Percentiles rank a stretch among this genome's conserved stretches.
Evolutionary conservation across 2,888 invertebrate genomes (phyloP).

Genomic region (Leptinotarsa tumamoca): DNA sequence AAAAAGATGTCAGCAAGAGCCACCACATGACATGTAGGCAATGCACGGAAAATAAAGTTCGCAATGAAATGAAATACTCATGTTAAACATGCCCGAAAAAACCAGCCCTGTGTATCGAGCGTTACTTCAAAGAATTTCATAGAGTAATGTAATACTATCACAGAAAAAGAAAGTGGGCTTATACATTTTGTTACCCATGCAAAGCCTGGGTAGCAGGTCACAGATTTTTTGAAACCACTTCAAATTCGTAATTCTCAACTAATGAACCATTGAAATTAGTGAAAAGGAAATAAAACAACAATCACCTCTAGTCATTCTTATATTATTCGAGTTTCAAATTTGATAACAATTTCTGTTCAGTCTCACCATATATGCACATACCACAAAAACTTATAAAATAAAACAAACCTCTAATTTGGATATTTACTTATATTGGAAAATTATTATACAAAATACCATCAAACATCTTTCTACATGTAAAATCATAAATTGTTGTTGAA

Average conservation of each 20-base stretch:
- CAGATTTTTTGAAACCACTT: too few species aligned
- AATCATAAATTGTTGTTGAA: conserved; percentile 50
- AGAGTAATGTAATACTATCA: not conserved
- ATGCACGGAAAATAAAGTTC: conserved; percentile 21
- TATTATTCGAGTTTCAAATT: conserved; percentile 8
- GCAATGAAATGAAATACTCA: conserved; percentile 24
- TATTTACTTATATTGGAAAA: conserved; percentile 57
- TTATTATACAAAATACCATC: conserved; percentile 64
- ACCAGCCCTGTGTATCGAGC: conserved; percentile 26
- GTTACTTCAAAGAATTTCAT: conserved; percentile 27
- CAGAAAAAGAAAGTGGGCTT: too few species aligned
- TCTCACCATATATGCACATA: conserved; percentile 3
- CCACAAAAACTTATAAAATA: not conserved
- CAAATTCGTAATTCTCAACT: too few species aligned
- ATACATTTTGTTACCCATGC: too few species aligned
- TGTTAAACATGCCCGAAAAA: conserved; percentile 23
- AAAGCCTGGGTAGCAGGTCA: too few species aligned
- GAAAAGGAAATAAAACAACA: conserved; percentile 5
- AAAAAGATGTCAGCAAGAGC: conserved; percentile 17
- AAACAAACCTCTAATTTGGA: conserved; percentile 6
- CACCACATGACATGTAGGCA: conserved; percentile 24
- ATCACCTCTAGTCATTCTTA: conserved; percentile 12
- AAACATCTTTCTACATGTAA: conserved; percentile 57
- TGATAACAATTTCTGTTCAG: conserved; percentile 11
- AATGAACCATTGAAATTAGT: not conserved